Base-by-base conservation (phyloP, 2,888 invertebrate genomes). In the Chrysodeixis includens region DNA sequence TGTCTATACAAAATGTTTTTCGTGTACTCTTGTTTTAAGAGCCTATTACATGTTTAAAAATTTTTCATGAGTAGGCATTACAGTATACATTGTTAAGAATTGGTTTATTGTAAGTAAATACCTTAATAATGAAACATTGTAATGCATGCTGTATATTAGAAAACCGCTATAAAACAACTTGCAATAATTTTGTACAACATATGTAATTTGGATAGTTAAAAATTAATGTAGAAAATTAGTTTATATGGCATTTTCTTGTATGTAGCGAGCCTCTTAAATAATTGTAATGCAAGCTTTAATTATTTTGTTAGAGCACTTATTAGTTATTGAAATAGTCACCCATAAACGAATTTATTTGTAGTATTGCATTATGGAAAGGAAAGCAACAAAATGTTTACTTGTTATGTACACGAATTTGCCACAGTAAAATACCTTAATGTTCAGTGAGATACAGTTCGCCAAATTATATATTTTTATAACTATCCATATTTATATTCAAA, bases 21-120 rank as follows among this genome's bases (percentile, higher is more conserved):
- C 93, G 92, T 93, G 93, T 95, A 95, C 95, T 95, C 95, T 95
- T 95, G 93, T 95, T 95, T 95, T 95, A 92, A 95, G 95, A 95
- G 95, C 95, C 94, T 95, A 92, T 91, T 90, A 89, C 88, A 89
- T 94, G 92, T 93, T 93, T 92, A 88, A 93, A 92, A 88, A 85
- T 89, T 90, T 91, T 93, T 87, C 84, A 82, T 82, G 79, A 82
- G 84, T 86, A 84, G 82, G 83, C 86, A 84, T 88, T 89, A 87
- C 86, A 83, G 85, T 88, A 80, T 76, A 84, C 84, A 87, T 88
- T 84, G 81, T 85, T 85, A 83, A 84, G 84, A 84, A 84, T 85
- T 83, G 73, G 82, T 85, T 87, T 85, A 85, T 85, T 85, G 68
- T 69, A 79, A 78, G 76, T 77, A 76, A 71, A 70, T 80, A 76